A percentile compares a stretch with the other conserved stretches of the same genome.
These are phyloP conservation scores for Todiramphus chloris DNA, from an alignment of 2,113 vertebrate species.

Conservation along the genomic window DNA sequence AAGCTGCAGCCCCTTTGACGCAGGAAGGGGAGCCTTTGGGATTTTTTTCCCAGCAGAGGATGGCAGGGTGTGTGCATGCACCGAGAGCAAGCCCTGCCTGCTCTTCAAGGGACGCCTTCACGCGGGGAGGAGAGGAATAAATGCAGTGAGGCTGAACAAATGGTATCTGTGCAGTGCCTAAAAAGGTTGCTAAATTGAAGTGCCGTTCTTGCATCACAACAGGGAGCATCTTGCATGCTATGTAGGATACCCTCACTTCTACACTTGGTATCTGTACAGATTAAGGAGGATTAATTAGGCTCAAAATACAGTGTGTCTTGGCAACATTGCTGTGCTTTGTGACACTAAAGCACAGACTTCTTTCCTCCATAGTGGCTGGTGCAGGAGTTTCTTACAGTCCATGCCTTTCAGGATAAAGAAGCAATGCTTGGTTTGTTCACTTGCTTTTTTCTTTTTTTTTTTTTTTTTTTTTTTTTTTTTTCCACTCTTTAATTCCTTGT, in stretches of 20 bases:
- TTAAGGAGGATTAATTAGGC: constrained; percentile 42
- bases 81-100: accelerated
- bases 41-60: neutral
- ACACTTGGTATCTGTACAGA: neutral
- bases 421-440: neutral
- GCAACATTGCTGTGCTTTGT: neutral
- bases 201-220: neutral
- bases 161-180: neutral
- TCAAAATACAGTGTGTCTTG: constrained; percentile 22
- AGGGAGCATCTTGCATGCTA: neutral
- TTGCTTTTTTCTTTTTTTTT: neutral
- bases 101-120: neutral
- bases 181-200: neutral
- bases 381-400: neutral
- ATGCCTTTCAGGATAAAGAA: neutral
- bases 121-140: neutral
- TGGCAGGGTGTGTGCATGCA: neutral
- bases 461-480: accelerated
- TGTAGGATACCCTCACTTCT: neutral
- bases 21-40: neutral
- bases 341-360: neutral
- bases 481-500: neutral
- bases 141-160: neutral
- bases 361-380: neutral
- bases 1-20: neutral